Conservation (phyloP, 2,113 vertebrate species). For the Suricata suricatta region DNA sequence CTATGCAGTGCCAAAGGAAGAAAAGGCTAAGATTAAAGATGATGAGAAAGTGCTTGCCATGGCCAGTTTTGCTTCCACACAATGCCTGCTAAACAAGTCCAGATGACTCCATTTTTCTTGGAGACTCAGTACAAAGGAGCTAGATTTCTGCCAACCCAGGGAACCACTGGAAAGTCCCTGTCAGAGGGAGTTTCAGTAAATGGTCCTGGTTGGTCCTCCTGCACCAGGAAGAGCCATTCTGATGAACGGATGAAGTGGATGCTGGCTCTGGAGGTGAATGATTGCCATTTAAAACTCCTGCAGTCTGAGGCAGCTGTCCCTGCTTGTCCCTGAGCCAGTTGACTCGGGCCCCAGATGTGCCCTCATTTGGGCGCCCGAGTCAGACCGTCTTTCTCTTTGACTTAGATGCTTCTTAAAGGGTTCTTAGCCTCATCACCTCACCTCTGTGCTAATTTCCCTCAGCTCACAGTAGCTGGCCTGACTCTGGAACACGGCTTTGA, state of each 20-base stretch:
- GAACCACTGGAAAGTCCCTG: neutral
- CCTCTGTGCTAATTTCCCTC: neutral
- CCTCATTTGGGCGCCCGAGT: fast-evolving
- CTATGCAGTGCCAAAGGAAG: neutral
- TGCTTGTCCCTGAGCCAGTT: neutral
- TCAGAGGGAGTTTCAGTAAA: neutral
- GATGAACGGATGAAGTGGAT: neutral
- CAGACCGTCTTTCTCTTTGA: neutral
- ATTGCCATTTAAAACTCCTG: neutral
- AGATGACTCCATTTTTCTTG: neutral
- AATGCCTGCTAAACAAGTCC: neutral
- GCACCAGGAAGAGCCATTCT: neutral
- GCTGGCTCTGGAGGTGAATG: neutral
- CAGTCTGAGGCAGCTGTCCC: neutral
- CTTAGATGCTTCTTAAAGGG: neutral
- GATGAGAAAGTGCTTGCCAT: neutral
- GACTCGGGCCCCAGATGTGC: neutral
- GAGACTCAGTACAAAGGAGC: neutral
- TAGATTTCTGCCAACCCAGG: neutral
- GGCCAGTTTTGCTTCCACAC: neutral
- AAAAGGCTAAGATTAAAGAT: conserved; percentile 16
- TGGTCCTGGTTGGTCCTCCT: neutral
- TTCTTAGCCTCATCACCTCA: no score
- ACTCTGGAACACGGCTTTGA: neutral
- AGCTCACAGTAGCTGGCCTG: neutral